Conservation (phyloP, 2,888 invertebrate genomes). For the Hydropsyche betteni region DNA sequence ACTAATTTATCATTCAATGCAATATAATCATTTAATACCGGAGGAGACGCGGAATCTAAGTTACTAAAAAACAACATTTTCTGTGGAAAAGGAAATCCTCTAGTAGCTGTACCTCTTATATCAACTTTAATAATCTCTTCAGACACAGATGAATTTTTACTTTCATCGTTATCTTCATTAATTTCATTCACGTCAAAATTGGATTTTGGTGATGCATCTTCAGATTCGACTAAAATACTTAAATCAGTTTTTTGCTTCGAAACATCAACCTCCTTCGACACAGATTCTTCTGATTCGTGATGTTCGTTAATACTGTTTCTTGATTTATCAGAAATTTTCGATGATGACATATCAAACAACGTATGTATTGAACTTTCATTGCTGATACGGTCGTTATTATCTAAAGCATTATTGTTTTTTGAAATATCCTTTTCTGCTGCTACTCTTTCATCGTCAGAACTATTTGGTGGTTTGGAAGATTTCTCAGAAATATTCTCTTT, state of each 20-base stretch:
- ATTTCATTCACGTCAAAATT: background rate
- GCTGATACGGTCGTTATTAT: slow-evolving; percentile 39
- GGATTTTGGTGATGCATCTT: background rate
- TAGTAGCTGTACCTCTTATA: slow-evolving; percentile 61
- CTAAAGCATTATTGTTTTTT: background rate
- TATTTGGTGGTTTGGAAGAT: background rate
- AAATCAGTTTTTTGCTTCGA: background rate
- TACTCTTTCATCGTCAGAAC: background rate
- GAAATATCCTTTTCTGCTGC: background rate
- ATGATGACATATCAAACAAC: slow-evolving; percentile 38
- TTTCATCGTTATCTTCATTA: slow-evolving; percentile 20
- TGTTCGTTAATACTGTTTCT: background rate
- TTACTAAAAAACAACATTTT: slow-evolving; percentile 57
- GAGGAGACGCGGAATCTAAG: slow-evolving; percentile 38
- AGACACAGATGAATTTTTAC: slow-evolving; percentile 53
- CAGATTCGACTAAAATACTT: background rate
- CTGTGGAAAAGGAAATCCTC: slow-evolving; percentile 58
- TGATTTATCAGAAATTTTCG: slow-evolving; percentile 1
- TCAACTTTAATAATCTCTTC: slow-evolving; percentile 65
- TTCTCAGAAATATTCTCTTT: slow-evolving; percentile 9
- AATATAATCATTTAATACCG: slow-evolving; percentile 44
- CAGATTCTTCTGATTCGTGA: background rate
- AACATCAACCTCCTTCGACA: background rate
- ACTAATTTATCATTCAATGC: slow-evolving; percentile 44
- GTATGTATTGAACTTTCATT: slow-evolving; percentile 48